Conservation (phyloP, 2,888 invertebrate genomes). For the Punctoribates punctum region DNA sequence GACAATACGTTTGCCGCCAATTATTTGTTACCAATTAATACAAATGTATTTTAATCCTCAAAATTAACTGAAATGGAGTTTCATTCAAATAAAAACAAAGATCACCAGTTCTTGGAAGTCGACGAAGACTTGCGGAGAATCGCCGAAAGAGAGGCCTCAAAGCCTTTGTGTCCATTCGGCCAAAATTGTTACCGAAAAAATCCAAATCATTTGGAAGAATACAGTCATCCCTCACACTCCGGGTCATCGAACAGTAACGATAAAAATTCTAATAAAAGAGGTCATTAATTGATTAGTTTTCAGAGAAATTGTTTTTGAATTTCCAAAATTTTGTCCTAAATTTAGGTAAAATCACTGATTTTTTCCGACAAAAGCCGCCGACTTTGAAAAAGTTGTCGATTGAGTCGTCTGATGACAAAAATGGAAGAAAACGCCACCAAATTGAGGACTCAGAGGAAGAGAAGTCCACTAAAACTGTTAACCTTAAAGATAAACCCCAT, state of each 20-base stretch:
- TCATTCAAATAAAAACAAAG: background rate
- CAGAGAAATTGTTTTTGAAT: background rate
- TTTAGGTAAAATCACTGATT: slow-evolving; percentile 34
- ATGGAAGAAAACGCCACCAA: background rate
- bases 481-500: background rate
- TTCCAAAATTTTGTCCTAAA: background rate
- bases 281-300: background rate
- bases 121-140: slow-evolving; percentile 35
- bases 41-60: background rate
- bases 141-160: slow-evolving; percentile 9
- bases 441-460: slow-evolving; percentile 6
- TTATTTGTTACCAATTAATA: background rate
- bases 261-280: slow-evolving; percentile 40
- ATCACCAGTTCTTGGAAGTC: slow-evolving; percentile 31
- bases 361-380: slow-evolving; percentile 6
- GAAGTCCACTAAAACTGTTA: background rate
- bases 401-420: background rate
- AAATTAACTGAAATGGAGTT: background rate
- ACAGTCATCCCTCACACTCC: slow-evolving; percentile 64
- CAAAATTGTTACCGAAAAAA: slow-evolving; percentile 76
- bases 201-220: slow-evolving; percentile 67
- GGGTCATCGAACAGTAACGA: background rate
- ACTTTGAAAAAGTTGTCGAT: background rate
- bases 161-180: slow-evolving; percentile 68
- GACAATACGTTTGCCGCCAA: slow-evolving; percentile 17